Percentiles rank a stretch among this genome's conserved stretches.
These are phyloP conservation scores for Salvelinus namaycush DNA, from an alignment of 2,113 vertebrate species.

Conservation along the genomic window DNA sequence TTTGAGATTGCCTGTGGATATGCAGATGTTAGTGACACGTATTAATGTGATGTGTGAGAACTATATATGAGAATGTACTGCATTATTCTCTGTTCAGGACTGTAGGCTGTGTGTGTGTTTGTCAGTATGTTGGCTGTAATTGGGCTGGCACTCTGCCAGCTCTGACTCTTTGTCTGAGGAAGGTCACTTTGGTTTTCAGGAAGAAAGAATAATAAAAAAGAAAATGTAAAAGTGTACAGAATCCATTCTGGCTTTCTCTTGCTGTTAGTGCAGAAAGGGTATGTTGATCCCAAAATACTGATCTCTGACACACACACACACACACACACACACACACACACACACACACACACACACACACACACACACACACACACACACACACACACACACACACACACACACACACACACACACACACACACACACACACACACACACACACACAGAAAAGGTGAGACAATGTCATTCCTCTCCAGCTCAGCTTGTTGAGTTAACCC, in stretches of 20 bases:
- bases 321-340: background rate
- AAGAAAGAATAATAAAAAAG: slow-evolving; percentile 31
- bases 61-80: background rate
- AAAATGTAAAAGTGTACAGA: background rate
- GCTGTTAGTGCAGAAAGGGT: background rate
- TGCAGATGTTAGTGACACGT: background rate
- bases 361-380: slow-evolving; percentile 26
- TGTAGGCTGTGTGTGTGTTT: slow-evolving; percentile 23
- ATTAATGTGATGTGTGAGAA: background rate
- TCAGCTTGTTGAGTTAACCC: slow-evolving; percentile 27
- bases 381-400: slow-evolving; percentile 1
- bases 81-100: background rate
- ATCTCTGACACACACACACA: slow-evolving; percentile 1
- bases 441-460: slow-evolving; percentile 31
- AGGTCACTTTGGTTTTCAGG: slow-evolving; percentile 31
- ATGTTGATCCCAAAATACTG: background rate
- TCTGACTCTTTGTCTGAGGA: slow-evolving; percentile 33
- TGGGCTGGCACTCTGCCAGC: slow-evolving; percentile 20
- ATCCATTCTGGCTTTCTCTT: background rate
- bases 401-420: background rate
- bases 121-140: slow-evolving; percentile 13
- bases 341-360: slow-evolving; percentile 18
- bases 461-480: slow-evolving; percentile 24
- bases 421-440: background rate
- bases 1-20: slow-evolving; percentile 1